A percentile compares a stretch with the other conserved stretches of the same genome.
phyloP scores from a whole-genome alignment of 1,140 invertebrate genomes.

The Anadara kagoshimensis region DNA sequence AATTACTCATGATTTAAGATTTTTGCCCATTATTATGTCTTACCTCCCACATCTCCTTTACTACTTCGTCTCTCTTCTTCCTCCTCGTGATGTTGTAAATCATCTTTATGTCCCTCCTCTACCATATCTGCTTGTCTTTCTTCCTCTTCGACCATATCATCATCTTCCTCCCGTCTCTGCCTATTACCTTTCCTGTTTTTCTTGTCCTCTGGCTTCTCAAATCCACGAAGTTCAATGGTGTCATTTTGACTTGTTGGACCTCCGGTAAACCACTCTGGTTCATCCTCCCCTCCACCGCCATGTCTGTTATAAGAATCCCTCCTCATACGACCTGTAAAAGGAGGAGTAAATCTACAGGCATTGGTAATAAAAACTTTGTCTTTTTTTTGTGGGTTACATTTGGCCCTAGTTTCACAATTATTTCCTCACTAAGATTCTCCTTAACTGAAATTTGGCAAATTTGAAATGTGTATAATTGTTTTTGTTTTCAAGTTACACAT shows the following conservation, averaged over 20 bases:
- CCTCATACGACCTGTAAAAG: constrained; percentile 4
- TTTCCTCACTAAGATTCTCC: background rate
- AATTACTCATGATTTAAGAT: too few species aligned
- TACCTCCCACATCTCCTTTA: too few species aligned
- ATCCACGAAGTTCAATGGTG: constrained; percentile 93
- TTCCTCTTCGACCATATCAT: background rate
- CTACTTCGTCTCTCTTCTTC: too few species aligned
- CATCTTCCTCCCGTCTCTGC: constrained; percentile 14
- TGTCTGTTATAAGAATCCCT: constrained; percentile 21
- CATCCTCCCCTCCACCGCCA: constrained; percentile 54
- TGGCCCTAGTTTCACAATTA: background rate
- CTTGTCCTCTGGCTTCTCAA: constrained; percentile 78
- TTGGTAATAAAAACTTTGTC: constrained; percentile 78
- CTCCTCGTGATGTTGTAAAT: background rate
- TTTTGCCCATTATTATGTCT: too few species aligned
- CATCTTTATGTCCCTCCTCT: constrained; percentile 34
- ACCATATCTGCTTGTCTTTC: constrained; percentile 15
- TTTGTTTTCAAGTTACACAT: too few species aligned
- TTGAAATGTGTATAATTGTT: too few species aligned
- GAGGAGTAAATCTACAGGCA: constrained; percentile 82
- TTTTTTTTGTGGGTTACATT: too few species aligned
- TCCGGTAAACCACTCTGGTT: constrained; percentile 83
- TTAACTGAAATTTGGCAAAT: too few species aligned
- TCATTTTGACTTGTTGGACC: constrained; percentile 92
- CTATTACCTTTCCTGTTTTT: constrained; percentile 21